Evolutionary conservation across 2,797 vertebrate species (phyloP), one percentile per base, ranked within the genome.

Genomic region (Stomatorhinus walkeri): DNA sequence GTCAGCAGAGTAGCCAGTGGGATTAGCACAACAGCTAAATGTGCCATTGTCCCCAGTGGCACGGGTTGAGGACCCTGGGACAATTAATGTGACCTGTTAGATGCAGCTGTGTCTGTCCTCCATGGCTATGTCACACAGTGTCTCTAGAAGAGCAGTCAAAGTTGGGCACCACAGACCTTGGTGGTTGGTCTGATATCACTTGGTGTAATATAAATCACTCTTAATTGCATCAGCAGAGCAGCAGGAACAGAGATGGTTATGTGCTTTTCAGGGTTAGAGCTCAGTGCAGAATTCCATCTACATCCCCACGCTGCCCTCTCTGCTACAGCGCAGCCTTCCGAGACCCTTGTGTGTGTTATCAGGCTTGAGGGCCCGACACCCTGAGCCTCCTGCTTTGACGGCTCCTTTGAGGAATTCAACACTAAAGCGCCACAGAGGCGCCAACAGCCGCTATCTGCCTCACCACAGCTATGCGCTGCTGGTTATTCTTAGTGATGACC

Each of bases 401-500:
- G 8, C 16, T 36, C 48, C 52, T 86, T 56, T 36, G 51, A 56
- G 32, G 32, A 56, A 52, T 51, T n/a, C 51, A 36, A 59, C 52
- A 36, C 52, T n/a, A 36, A 19, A 36, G 28, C 4, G 28, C 22
- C 68, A 79, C 22, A 24, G 14, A 32, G 68, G 64, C 68, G 49
- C 61, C 32, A 24, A 52, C 68, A 51, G 28, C 12, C 14, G 24
- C 87, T 87, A 90, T 91, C 90, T 87, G 88, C 16, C 83, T 52
- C 61, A 28, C 89, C 79, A n/a, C 28, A n/a, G 56, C 43, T 72
- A 48, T 89, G 85, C 14, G 10, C 59, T 46, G 51, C 79, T 88
- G 86, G 88, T 90, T 93, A 93, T 93, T 93, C 90, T 92, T 92
- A 92, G 92, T 87, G 87, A 84, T 89, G 90, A 93, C 92, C 90